A percentile compares a stretch with the other conserved stretches of the same genome.
phyloP scores from a whole-genome alignment of 1,140 invertebrate species.

The Drosophila kikkawai region DNA sequence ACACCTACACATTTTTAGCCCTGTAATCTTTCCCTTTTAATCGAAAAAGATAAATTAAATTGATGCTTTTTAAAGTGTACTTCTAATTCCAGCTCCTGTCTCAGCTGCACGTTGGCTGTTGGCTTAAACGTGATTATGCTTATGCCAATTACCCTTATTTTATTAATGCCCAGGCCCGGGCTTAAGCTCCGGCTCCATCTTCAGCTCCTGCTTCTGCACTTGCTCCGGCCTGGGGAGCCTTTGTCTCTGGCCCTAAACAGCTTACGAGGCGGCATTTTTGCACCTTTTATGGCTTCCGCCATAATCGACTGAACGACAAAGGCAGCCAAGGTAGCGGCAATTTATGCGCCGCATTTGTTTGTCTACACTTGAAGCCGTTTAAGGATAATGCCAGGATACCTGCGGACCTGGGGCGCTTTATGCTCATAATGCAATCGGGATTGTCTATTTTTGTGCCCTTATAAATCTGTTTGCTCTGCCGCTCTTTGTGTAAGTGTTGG shows the following conservation, averaged over 20 bases:
- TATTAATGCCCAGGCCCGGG: constrained; percentile 69
- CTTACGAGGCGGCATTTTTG: constrained; percentile 72
- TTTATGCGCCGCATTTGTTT: constrained; percentile 73
- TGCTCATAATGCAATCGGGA: constrained; percentile 63
- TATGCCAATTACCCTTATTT: constrained; percentile 84
- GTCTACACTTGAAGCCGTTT: constrained; percentile 64
- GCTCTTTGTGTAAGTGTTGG: constrained; percentile 39
- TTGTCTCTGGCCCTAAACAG: constrained; percentile 54
- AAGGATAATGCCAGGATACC: constrained; percentile 64
- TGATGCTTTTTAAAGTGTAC: constrained; percentile 21
- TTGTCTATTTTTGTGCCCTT: constrained; percentile 51
- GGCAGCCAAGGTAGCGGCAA: constrained; percentile 38
- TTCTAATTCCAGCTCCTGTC: constrained; percentile 40
- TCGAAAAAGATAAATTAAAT: constrained; percentile 1
- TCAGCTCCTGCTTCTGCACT: not conserved
- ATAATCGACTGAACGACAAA: constrained; percentile 67
- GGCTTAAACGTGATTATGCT: constrained; percentile 83
- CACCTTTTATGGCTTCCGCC: constrained; percentile 78
- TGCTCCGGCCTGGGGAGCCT: constrained; percentile 31
- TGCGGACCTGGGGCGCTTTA: constrained; percentile 38
- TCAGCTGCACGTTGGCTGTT: constrained; percentile 73
- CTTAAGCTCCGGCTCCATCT: not conserved
- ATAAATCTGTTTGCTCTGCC: constrained; percentile 53
- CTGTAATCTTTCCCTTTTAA: not conserved
- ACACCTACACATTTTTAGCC: no score